Percentiles rank a stretch among this genome's conserved stretches.
Evolutionary conservation across 1,140 invertebrate species (phyloP).

Genomic region (Diachasma alloeum): DNA sequence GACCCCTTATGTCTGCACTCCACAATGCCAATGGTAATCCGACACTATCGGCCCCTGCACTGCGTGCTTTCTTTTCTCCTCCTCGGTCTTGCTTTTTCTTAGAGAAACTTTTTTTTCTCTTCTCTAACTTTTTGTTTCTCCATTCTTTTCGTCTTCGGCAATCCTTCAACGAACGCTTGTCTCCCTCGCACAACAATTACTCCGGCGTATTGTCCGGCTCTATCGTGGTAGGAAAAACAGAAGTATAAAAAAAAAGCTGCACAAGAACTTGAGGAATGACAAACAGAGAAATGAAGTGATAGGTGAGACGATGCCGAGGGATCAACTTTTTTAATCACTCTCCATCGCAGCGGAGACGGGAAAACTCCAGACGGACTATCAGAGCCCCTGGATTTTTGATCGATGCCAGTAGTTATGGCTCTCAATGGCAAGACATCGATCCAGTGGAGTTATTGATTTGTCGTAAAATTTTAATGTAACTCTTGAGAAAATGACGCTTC

Average conservation of each 20-base stretch:
- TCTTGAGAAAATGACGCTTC: neutral
- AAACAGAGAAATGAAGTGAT: conserved; percentile 34
- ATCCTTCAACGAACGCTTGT: conserved; percentile 2
- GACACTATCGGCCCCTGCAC: conserved; percentile 44
- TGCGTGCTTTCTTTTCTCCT: conserved; percentile 26
- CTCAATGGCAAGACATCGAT: neutral
- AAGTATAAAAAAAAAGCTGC: neutral
- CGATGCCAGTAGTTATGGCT: neutral
- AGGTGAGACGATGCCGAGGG: conserved; percentile 37
- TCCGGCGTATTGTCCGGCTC: conserved; percentile 44
- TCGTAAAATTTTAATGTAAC: neutral
- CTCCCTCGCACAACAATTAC: conserved; percentile 11
- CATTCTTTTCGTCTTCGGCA: conserved; percentile 1
- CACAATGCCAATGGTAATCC: conserved; percentile 50
- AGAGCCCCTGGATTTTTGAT: neutral
- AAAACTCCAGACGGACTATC: conserved; percentile 1
- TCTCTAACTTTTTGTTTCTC: neutral
- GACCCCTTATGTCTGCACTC: conserved; percentile 42
- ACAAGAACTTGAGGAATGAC: conserved; percentile 27
- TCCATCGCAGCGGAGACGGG: conserved; percentile 43
- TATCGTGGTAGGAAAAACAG: conserved; percentile 42
- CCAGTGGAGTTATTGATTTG: neutral
- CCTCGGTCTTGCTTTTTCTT: neutral
- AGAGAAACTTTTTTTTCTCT: neutral
- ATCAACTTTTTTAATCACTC: conserved; percentile 57